Evolutionary conservation across 2,888 invertebrate species (phyloP).

Genomic region (Drosophila niveifrons): DNA sequence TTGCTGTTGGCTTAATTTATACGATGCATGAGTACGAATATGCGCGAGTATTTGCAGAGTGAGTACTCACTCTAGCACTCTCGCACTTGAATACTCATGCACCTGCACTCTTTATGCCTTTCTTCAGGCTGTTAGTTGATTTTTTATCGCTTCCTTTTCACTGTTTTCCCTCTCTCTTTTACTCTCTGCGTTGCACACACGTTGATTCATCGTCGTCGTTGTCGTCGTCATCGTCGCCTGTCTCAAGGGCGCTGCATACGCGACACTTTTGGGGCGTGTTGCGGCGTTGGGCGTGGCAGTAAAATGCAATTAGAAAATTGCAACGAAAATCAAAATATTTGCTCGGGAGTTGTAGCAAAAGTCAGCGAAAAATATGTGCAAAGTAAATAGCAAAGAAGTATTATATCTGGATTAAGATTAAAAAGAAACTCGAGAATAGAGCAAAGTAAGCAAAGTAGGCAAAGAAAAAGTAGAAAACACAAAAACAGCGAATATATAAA

Average conservation of each 20-base stretch:
- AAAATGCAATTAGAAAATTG: slow-evolving; percentile 30
- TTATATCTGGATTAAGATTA: neutral
- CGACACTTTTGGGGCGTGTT: slow-evolving; percentile 16
- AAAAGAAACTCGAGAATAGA: neutral
- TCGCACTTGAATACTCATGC: neutral
- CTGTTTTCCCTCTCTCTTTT: neutral
- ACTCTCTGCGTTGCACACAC: slow-evolving; percentile 47
- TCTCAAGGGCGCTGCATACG: slow-evolving; percentile 58
- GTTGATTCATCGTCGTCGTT: too few relatives aligned
- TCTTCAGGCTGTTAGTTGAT: neutral
- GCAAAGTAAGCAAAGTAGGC: neutral
- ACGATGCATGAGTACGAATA: slow-evolving; percentile 9
- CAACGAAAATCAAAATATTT: slow-evolving; percentile 33
- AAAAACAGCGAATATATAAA: too few relatives aligned
- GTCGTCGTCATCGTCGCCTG: slow-evolving; percentile 36
- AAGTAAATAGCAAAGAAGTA: neutral
- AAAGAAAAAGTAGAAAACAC: neutral
- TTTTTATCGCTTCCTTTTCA: neutral
- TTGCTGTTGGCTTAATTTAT: slow-evolving; percentile 29
- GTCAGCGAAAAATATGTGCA: neutral
- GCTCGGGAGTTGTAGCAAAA: slow-evolving; percentile 2
- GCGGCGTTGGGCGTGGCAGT: neutral
- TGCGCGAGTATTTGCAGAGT: slow-evolving; percentile 7
- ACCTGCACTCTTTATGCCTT: neutral
- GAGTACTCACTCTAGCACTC: slow-evolving; percentile 1